These are phyloP conservation scores for Caenorhabditis briggsae DNA, from an alignment of 1,140 invertebrate species.

Conservation along the genomic window DNA sequence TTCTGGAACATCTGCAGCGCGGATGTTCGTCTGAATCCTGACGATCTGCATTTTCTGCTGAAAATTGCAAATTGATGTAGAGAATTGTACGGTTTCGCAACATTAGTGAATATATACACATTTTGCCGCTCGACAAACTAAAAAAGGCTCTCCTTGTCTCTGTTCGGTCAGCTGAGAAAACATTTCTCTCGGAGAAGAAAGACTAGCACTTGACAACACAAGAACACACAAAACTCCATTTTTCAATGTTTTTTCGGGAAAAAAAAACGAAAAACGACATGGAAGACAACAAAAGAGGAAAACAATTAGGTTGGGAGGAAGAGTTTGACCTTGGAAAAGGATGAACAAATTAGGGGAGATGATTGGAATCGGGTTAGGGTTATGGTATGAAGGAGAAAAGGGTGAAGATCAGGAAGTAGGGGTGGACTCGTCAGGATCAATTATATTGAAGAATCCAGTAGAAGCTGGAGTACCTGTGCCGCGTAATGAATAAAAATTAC, in stretches of 20 bases:
- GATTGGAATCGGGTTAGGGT: constrained; percentile 6
- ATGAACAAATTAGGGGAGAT: not conserved
- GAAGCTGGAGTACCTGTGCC: no score
- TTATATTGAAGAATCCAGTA: no score
- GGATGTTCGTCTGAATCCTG: constrained; percentile 19
- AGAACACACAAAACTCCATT: constrained; percentile 16
- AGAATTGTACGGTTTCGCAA: constrained; percentile 14
- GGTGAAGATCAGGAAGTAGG: not conserved
- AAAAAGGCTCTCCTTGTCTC: not conserved
- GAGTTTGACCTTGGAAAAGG: constrained; percentile 12
- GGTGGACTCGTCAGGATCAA: not conserved
- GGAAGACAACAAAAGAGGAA: not conserved
- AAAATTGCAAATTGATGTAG: not conserved
- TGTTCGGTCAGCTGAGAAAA: constrained; percentile 36
- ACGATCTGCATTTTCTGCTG: not conserved
- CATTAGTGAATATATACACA: not conserved
- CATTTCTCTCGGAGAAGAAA: constrained; percentile 8
- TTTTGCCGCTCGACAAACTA: constrained; percentile 14
- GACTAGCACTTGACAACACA: constrained; percentile 11
- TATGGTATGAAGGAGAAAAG: not conserved
- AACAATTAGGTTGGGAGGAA: not conserved
- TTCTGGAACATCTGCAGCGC: constrained; percentile 7
- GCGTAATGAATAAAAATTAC: no score
- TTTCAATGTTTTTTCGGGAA: constrained; percentile 2
- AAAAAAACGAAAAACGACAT: not conserved